These are phyloP conservation scores for Pachyseris speciosa DNA, from an alignment of 64 coral and sea anemone genomes.

Conservation along the genomic window DNA sequence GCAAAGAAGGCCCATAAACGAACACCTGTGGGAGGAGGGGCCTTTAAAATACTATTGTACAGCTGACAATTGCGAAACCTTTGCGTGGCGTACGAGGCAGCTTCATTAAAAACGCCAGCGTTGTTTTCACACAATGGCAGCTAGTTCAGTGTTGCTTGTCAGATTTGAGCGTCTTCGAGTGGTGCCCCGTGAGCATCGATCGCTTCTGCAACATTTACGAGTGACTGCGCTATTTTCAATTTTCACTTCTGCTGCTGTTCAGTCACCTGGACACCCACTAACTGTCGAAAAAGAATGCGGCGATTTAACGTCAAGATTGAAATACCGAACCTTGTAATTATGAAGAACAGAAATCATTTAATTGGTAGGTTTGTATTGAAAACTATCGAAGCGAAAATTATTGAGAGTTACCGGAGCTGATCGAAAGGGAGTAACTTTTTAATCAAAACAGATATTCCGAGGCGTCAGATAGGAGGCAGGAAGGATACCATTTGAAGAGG, in stretches of 20 bases:
- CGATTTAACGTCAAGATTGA: neutral
- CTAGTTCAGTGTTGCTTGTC: neutral
- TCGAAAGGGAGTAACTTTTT: neutral
- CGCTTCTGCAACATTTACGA: neutral
- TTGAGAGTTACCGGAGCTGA: neutral
- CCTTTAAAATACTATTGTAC: conserved; percentile 27
- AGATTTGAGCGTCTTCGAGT: neutral
- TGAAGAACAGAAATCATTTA: neutral
- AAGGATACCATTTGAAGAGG: neutral
- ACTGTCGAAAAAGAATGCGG: neutral
- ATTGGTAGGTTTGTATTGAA: neutral
- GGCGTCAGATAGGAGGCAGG: neutral
- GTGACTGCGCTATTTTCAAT: no score
- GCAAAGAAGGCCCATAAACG: neutral
- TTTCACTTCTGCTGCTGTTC: no score
- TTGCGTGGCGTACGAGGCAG: neutral
- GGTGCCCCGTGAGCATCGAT: neutral
- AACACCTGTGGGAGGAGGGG: conserved; percentile 32
- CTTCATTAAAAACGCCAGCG: neutral
- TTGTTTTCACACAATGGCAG: neutral
- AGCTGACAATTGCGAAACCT: neutral
- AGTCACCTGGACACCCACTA: neutral
- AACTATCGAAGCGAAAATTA: neutral
- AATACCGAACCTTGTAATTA: neutral
- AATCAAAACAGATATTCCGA: neutral